Base-by-base conservation (phyloP, 2,888 invertebrate genomes). In the Tethea ocularis region DNA sequence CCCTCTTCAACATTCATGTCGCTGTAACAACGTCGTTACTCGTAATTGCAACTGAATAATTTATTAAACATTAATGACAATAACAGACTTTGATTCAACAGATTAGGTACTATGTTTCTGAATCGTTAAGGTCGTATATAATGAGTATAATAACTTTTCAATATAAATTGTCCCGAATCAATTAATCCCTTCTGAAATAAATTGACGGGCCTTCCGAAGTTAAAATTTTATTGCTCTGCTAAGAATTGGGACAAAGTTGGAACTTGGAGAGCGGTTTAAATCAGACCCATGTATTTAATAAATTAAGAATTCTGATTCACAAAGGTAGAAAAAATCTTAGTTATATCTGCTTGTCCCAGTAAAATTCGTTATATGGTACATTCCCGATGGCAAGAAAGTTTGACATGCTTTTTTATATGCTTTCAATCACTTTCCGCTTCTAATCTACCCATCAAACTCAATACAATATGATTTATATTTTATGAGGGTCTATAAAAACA, bases 1-100 rank as follows among this genome's bases (percentile, higher is more conserved):
- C 57, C 54, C 54, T 52, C 52, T 58, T 55, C 55, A 58, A 58
- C 33, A 58, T 58, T 58, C 58, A 55, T 51, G 51, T 51, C 33
- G 5, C 22, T 36, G 15, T 23, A 26, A 54, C 33, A 20, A 10
- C 33, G 53, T 33, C 29, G 33, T 53, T 26, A n/a, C 46, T 46
- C 29, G n/a, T 53, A 54, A 58, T 58, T 46, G 46, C 54, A 33
- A 51, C 54, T 58, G 58, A 54, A 58, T 58, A 51, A 55, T 54
- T n/a, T 51, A 55, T 23, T 26, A 11, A n/a, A 41, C n/a, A 41
- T 41, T 20, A 15, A 29, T 52, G 24, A 52, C 26, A 26, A 26
- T 52, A 52, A 7, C 29, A 26, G 17, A n/a, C 15, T 15, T 52
- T 52, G 26, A 26, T 52, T 24, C 13, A 11, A 26, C 8, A 24